These are phyloP conservation scores for Thunnus albacares DNA, from an alignment of 2,797 vertebrate genomes.

Conservation along the genomic window DNA sequence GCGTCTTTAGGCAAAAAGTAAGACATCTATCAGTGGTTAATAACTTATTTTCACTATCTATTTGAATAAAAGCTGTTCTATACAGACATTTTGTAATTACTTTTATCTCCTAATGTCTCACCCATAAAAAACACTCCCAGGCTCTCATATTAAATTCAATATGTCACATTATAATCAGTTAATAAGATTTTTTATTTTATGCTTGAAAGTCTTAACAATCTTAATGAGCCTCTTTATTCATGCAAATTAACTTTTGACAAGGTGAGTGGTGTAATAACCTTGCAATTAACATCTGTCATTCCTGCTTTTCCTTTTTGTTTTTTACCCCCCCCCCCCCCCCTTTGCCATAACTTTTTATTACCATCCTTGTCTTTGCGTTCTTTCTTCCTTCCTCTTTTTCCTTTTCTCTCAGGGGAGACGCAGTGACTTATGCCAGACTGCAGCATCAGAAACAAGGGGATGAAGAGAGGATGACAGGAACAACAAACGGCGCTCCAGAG, in stretches of 20 bases:
- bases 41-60: not conserved
- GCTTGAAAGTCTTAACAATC: conserved; percentile 35
- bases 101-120: conserved; percentile 39
- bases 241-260: conserved; percentile 42
- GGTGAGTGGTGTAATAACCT: conserved; percentile 30
- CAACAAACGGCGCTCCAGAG: conserved; percentile 84
- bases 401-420: conserved; percentile 89
- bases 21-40: conserved; percentile 56
- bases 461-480: conserved; percentile 89
- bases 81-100: conserved; percentile 27
- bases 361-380: conserved; percentile 14
- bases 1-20: conserved; percentile 96
- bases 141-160: conserved; percentile 48
- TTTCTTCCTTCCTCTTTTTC: not conserved
- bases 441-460: conserved; percentile 92
- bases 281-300: conserved; percentile 34
- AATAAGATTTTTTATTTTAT: conserved; percentile 32
- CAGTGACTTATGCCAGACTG: conserved; percentile 93
- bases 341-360: conserved; percentile 38
- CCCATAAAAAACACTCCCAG: conserved; percentile 33
- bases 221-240: conserved; percentile 42
- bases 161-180: conserved; percentile 44
- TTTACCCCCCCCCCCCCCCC: conserved; percentile 24
- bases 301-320: conserved; percentile 36
- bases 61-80: not conserved